Base-by-base conservation (phyloP, 2,113 vertebrate genomes). In the Pelusios castaneus region DNA sequence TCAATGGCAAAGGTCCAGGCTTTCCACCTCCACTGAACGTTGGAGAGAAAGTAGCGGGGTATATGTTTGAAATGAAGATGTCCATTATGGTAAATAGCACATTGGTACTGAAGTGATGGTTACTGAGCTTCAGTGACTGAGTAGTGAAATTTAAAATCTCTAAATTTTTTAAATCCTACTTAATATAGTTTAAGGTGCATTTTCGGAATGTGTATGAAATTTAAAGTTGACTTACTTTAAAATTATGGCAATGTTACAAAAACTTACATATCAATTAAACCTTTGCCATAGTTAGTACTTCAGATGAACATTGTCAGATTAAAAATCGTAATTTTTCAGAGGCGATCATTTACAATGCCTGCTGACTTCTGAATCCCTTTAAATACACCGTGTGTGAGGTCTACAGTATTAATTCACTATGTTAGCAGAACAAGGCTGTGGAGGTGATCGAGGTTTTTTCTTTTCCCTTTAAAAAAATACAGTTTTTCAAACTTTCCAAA, bases 81-180 rank as follows among this genome's bases (percentile, higher is more conserved):
- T 92, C 94, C 54, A 81, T 94, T 91, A 87, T 45, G n/a, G 49
- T 51, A 93, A 93, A 80, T 77, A 94, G 58, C 47, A 89, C 47
- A 83, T 8, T 47, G 41, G 27, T 94, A 82, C 43, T 89, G 52
- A 87, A 93, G 81, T 58, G 78, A 52, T 90, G 49, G 27, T 52
- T 85, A 51, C n/a, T 49, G 63, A 89, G 54, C 25, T 94, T 58
- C 38, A 27, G 52, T 84, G 63, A 58, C 25, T 29, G 7, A 43
- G 41, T 55, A 91, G 10, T 1, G 0, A 93, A 92, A 95, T 76
- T 88, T 70, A 85, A 91, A 94, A 85, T 6, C 38, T 34, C 55
- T 31, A 22, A 51, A 78, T 84, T 29, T 58, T 85, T 84, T 86
- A 94, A 93, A 86, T 78, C 49, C 27, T 89, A 52, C 51, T 81